Evolutionary conservation across 2,113 vertebrate species (phyloP), one percentile per base, ranked within the genome.

Genomic region (Pycnonotus jocosus): DNA sequence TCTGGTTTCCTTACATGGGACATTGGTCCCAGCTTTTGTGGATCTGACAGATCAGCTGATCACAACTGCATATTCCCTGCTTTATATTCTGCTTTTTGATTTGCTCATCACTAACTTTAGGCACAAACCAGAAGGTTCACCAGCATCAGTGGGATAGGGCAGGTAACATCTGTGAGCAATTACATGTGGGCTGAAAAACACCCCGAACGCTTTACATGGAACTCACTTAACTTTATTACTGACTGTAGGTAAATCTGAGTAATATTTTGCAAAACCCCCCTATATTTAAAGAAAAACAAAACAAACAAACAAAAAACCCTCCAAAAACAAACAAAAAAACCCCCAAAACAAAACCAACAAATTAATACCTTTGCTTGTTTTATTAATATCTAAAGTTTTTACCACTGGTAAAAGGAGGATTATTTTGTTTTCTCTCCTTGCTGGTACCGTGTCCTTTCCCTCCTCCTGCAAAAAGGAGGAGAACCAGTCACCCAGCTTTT

Each of bases 91-190:
- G 21, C 50, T 94, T 95, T 80, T 81, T 33, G 54, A 40, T 62
- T 54, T n/a, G 37, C n/a, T 70, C 17, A 10, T 74, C 35, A 2
- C 64, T 60, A 40, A 23, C 24, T 77, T 65, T 47, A 35, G 0
- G 2, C 53, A 33, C 18, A 31, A 64, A 86, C 15, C 8, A 58
- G 33, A 56, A 44, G n/a, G 30, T 38, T 47, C 2, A 2, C 37
- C n/a, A 70, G n/a, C 73, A 45, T 66, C n/a, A 1, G 25, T 76
- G 1, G 2, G 72, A 47, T 17, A 13, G 30, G 42, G 45, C 87
- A 92, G 73, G 65, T 91, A 92, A 60, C 81, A 92, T 93, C 86
- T 96, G 84, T 81, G 37, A 91, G 51, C 62, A 58, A 70, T 87
- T 81, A 87, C 38, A 35, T 4, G 15, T 28, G 56, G 56, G 37